Evolutionary conservation across 2,113 vertebrate genomes (phyloP), one percentile per base, ranked within the genome.

Genomic region (Pogona vitticeps): DNA sequence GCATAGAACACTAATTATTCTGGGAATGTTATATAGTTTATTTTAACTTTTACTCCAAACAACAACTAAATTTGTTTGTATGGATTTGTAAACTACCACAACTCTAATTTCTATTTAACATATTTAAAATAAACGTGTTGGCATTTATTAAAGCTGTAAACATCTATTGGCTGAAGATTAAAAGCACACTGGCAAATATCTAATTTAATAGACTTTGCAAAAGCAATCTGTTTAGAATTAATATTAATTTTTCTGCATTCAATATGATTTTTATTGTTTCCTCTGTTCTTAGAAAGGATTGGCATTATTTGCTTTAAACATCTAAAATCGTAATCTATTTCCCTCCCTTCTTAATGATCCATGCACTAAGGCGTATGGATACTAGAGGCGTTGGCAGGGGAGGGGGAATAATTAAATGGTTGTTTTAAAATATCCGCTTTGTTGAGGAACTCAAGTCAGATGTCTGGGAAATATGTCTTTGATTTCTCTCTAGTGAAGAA

Each of bases 71-170:
- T 59, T 1, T 40, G 13, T 52, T 14, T 26, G 21, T 40, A 26
- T 42, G 14, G 33, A 6, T 38, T n/a, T 71, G 38, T 33, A 88
- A 89, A 52, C 9, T 87, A 84, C 5, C 42, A 94, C 59, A 84
- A 14, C 21, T 88, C 83, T 17, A 86, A 73, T 88, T 9, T 92
- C 33, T 63, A 17, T 85, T 42, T 80, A 65, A 72, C 59, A 42
- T 13, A 1, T 77, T 92, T 90, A 90, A 91, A 42, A 86, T 70
- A 91, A 42, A 86, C 70, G 79, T 2, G 42, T 82, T 93, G 40
- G 12, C 87, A 23, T 90, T 93, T 94, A 94, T 95, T 94, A 87
- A 1, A 87, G 56, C 38, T 92, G n/a, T 93, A 95, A 95, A 95
- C 72, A 84, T 93, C 93, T 93, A 94, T 92, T 89, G 59, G 59